Evolutionary conservation across 2,797 vertebrate genomes (phyloP), one percentile per base, ranked within the genome.

Genomic region (Hafferia zeledoni): DNA sequence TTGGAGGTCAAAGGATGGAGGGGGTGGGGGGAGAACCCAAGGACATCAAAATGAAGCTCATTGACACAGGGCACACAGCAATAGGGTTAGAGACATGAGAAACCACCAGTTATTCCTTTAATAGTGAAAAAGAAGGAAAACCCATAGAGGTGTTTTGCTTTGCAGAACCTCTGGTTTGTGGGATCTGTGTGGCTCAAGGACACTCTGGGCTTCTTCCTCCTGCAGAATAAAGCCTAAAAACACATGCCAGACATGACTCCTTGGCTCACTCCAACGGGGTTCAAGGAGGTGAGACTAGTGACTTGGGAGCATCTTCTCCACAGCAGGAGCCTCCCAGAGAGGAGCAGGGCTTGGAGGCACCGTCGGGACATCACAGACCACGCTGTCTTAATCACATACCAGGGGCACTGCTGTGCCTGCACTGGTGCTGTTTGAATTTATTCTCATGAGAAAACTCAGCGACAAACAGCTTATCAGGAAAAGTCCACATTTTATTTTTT

Each of bases 241-340:
- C 5, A 14, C 1, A 0, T 3, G 5, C 53, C 25, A 43, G 41
- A 11, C 23, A 11, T 1, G 35, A 17, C 14, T 27, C 35, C 16
- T 5, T 1, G 13, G 56, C 31, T 61, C 47, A 13, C 19, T 7
- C 33, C 12, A 50, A 19, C 1, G 1, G 47, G 11, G 15, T 6
- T 20, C 13, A 15, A 28, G 41, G 47, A 37, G 35, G 10, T 50
- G 20, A 20, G 33, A 17, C 20, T 6, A 15, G 11, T 1, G 8
- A 44, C 53, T 30, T 28, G 30, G 9, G 41, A 61, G 28, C 47
- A 10, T 31, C 41, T 43, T 10, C 25, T 25, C 47, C 6, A 11
- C 6, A 4, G 18, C 31, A 27, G 33, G 25, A 43, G 14, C 9
- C 10, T 24, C 22, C 17, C 1, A 18, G 11, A 7, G 11, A 37